Conservation (phyloP, 2,888 invertebrate genomes). For the Phragmatobia fuliginosa region DNA sequence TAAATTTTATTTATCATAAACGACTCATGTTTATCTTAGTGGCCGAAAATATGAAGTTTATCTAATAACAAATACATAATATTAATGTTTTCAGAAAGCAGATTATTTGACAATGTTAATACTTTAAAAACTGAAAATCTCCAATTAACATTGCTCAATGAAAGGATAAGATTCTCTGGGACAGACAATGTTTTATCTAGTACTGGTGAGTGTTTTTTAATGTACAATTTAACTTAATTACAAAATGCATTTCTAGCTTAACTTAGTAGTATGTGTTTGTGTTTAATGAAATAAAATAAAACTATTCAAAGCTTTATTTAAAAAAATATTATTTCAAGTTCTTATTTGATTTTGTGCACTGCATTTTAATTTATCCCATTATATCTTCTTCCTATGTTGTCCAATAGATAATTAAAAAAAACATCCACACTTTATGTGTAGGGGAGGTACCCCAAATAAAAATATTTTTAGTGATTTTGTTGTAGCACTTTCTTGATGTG, state of each 20-base stretch:
- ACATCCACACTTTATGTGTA: too few relatives aligned
- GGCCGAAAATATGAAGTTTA: not conserved
- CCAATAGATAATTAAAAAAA: too few relatives aligned
- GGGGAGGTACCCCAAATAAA: too few relatives aligned
- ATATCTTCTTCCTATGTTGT: too few relatives aligned
- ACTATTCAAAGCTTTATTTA: not conserved
- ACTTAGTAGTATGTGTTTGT: not conserved
- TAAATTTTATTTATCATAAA: too few relatives aligned
- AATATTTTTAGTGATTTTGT: too few relatives aligned
- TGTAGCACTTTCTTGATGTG: too few relatives aligned
- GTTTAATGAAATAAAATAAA: not conserved
- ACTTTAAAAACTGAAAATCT: constrained; percentile 93
- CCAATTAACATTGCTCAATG: constrained; percentile 94
- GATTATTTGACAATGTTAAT: constrained; percentile 94
- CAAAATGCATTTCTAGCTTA: not conserved
- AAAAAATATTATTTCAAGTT: too few relatives aligned
- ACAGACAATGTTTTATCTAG: constrained; percentile 71
- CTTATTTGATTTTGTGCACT: too few relatives aligned
- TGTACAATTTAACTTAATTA: not conserved
- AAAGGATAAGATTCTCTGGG: constrained; percentile 90
- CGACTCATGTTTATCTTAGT: not conserved
- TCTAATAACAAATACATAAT: not conserved
- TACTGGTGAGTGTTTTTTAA: constrained; percentile 57
- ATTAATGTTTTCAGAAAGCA: constrained; percentile 90
- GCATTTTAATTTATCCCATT: too few relatives aligned